Conservation (phyloP, 2,113 vertebrate species). For the Amazona guildingii region DNA sequence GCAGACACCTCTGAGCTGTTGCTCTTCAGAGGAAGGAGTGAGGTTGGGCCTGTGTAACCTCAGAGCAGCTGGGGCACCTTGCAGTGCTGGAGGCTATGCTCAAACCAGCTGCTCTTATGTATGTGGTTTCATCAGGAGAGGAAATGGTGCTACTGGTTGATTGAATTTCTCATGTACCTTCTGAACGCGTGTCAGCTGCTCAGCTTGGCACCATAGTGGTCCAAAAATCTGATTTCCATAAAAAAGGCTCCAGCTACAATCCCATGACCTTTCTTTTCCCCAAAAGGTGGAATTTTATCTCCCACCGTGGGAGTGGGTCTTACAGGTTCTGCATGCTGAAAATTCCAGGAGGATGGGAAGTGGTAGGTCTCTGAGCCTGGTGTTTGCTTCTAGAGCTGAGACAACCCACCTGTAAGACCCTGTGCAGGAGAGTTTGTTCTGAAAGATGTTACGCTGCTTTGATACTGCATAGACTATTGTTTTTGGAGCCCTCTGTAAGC, state of each 20-base stretch:
- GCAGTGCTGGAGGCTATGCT: neutral
- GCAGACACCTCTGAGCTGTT: neutral
- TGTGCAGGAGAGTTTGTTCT: neutral
- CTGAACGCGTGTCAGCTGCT: neutral
- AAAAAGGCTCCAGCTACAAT: neutral
- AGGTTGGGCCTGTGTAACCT: neutral
- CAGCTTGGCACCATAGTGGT: neutral
- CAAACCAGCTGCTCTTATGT: neutral
- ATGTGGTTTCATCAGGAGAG: neutral
- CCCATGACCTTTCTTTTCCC: fast-evolving
- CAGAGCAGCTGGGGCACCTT: fast-evolving
- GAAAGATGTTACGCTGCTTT: neutral
- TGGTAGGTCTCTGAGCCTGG: neutral
- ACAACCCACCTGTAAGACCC: neutral
- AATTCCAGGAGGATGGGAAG: neutral
- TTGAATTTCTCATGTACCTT: neutral
- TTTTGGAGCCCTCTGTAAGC: neutral
- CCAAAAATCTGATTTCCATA: neutral
- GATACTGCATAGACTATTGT: neutral
- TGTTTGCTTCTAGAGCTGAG: neutral
- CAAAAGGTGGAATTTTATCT: neutral
- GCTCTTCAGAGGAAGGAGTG: neutral
- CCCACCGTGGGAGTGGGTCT: neutral
- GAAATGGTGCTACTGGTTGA: neutral
- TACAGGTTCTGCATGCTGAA: neutral